Evolutionary conservation across 2,888 invertebrate genomes (phyloP).

Genomic region (Troides aeacus): DNA sequence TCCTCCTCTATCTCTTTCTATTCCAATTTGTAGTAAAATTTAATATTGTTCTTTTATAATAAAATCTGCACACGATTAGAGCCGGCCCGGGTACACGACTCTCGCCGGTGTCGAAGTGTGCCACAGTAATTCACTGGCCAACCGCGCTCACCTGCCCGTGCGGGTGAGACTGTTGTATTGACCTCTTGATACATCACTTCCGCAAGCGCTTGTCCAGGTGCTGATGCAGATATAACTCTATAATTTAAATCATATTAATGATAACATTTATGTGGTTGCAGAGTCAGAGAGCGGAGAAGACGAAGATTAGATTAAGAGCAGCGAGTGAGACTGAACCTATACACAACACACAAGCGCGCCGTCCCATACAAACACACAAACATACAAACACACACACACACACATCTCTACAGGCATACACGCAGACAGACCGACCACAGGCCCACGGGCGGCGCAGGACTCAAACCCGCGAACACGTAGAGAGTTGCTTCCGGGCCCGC

Average conservation of each 20-base stretch:
- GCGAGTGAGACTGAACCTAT: constrained; percentile 72
- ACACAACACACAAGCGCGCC: constrained; percentile 38
- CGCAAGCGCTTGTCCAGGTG: too few species aligned
- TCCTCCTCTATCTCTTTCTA: too few species aligned
- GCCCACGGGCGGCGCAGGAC: constrained; percentile 30
- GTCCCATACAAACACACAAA: constrained; percentile 39
- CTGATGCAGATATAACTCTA: too few species aligned
- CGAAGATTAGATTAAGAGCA: constrained; percentile 77
- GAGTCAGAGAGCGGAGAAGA: constrained; percentile 79
- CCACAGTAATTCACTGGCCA: constrained; percentile 36
- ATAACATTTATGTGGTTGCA: constrained; percentile 41
- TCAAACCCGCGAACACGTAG: constrained; percentile 21
- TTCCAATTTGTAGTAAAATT: too few species aligned
- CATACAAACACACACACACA: constrained; percentile 28
- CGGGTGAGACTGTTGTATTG: constrained; percentile 16
- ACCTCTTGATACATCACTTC: constrained; percentile 28
- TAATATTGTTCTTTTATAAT: too few species aligned
- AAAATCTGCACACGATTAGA: constrained; percentile 39
- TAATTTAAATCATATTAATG: background rate
- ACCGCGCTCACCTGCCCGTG: constrained; percentile 10
- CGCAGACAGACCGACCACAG: constrained; percentile 20
- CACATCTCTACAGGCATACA: background rate
- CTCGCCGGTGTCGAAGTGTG: constrained; percentile 66
- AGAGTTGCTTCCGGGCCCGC: constrained; percentile 15
- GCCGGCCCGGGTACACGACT: constrained; percentile 33